These are phyloP conservation scores for Machimus atricapillus DNA, from an alignment of 2,888 invertebrate species.

Conservation along the genomic window DNA sequence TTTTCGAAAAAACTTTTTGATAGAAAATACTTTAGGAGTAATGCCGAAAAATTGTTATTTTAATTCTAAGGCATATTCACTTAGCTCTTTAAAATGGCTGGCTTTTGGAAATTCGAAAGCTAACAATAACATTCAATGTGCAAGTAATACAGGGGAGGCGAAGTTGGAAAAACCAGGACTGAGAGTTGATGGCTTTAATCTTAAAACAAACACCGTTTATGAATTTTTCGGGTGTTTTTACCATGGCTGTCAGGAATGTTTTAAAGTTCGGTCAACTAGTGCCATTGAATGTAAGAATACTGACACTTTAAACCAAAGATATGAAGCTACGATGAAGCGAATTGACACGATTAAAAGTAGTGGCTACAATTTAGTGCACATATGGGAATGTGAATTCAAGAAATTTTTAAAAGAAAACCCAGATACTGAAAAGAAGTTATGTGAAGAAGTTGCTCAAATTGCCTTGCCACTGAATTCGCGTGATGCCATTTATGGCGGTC, in stretches of 20 bases:
- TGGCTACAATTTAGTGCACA: constrained; percentile 8
- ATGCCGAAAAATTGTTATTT: not conserved
- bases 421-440: not conserved
- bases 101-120: not conserved
- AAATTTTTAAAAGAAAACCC: not conserved
- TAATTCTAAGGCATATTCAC: not conserved
- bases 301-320: not conserved
- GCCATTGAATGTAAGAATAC: not conserved
- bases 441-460: not conserved
- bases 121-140: not conserved
- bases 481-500: not conserved
- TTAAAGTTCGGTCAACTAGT: not conserved
- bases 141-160: not conserved
- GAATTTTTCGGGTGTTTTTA: not conserved
- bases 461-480: not conserved
- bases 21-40: not conserved
- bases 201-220: not conserved
- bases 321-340: not conserved
- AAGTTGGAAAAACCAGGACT: not conserved
- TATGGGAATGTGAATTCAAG: constrained; percentile 4
- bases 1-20: constrained; percentile 25
- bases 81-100: not conserved
- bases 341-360: not conserved
- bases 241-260: constrained; percentile 12
- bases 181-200: not conserved